Evolutionary conservation across 1,140 invertebrate species (phyloP), one percentile per base, ranked within the genome.

Genomic region (Lasioglossum albipes): DNA sequence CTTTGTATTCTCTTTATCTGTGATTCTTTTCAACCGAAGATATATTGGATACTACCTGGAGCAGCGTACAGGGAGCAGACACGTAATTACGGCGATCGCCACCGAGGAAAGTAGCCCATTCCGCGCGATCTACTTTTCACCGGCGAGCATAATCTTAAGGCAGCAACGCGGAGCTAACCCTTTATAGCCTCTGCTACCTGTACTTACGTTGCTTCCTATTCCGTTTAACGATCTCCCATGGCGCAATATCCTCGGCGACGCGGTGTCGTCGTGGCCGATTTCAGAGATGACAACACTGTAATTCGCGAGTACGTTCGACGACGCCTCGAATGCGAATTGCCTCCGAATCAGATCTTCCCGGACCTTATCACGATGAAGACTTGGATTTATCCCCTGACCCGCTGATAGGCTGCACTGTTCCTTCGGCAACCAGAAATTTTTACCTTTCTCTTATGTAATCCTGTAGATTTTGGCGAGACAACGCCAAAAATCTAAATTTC

Each of bases 261-360:
- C 4, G 41, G 64, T n/a, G 72, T 27, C 27, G 59, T 36, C 41
- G 72, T 18, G 5, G 2, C 10, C 42, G 61, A 52, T 65, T 65
- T 20, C 61, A 75, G n/a, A 42, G 16, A 42, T 66, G 7, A 22
- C 49, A 41, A 4, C 18, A n/a, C 9, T 45, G 71, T 74, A 74
- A 65, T 75, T 75, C 45, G 45, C 27, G 7, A 52, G 27, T 10
- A 45, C 41, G 4, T 77, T 77, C 54, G n/a, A 12, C 69, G 69
- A 31, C 7, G 36, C 36, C 36, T 36, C 52, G 52, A 57, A 20
- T 20, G 16, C n/a, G 41, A 13, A 36, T 36, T 5, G 36, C 36
- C 36, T 36, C 36, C 36, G 5, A 5, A 36, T 36, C 36, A 36
- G 36, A 36, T 36, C 36, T 5, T 3, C 36, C 36, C 36, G 36